Evolutionary conservation across 30 jellyfish, hydroid and myxozoan genomes (phyloP).

Genomic region (Hydractinia echinata): DNA sequence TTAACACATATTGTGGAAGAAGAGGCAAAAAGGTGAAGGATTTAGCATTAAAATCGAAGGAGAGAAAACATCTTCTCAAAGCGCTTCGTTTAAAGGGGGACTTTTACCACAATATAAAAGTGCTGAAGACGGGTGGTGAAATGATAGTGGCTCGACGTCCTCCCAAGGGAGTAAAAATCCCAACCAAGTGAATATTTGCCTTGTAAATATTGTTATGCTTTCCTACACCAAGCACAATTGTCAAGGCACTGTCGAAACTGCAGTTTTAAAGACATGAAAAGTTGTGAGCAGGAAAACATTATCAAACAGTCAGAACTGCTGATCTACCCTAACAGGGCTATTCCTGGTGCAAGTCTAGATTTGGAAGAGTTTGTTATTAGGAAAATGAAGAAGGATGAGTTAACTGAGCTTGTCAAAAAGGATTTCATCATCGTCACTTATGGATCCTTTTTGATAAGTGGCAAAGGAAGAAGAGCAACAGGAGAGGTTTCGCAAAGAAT

Average conservation of each 20-base stretch:
- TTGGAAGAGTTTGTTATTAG: background rate
- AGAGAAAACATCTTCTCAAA: conserved; percentile 9
- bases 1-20: too few species aligned
- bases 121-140: conserved; percentile 37
- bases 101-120: conserved; percentile 40
- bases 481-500: background rate
- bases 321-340: background rate
- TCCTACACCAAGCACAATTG: conserved; percentile 38
- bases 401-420: background rate
- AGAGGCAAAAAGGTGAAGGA: too few species aligned
- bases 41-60: too few species aligned
- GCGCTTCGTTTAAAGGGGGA: conserved; percentile 37
- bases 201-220: conserved; percentile 38
- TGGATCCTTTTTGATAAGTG: conserved; percentile 1
- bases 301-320: background rate
- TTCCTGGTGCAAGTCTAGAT: background rate
- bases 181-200: conserved; percentile 17
- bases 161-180: background rate
- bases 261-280: conserved; percentile 5
- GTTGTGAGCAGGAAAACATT: background rate
- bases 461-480: background rate
- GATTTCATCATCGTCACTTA: background rate
- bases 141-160: conserved; percentile 37
- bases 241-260: conserved; percentile 48
- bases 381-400: background rate